Evolutionary conservation across 1,140 invertebrate species (phyloP), one percentile per base, ranked within the genome.

Genomic region (Caenorhabditis briggsae): DNA sequence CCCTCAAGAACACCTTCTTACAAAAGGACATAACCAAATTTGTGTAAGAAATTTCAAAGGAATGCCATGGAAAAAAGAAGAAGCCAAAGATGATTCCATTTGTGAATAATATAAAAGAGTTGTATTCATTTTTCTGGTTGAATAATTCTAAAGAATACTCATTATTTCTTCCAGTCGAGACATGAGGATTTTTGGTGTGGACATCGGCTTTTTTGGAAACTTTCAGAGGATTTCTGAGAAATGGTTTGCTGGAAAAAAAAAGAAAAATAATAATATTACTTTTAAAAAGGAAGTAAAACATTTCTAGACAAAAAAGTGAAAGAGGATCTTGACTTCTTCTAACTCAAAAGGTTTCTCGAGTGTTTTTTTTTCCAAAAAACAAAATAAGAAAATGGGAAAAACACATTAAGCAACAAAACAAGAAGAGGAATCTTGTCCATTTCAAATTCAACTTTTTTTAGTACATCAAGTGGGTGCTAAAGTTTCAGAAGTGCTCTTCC

Each of bases 61-160:
- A 25, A 25, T 61, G 14, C 16, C n/a, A 46, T 46, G 1, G 1
- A 20, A 70, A 70, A 16, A 14, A 46, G 64, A 70, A 70, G 33
- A 78, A 78, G 18, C n/a, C 70, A 50, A 50, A 78, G 70, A 78
- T 78, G 43, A 50, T 48, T 78, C 46, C 70, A 78, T 78, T 78
- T 78, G 70, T 7, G 46, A 53, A 53, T 14, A 16, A 18, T 46
- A 50, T 78, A 46, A 78, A 43, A 70, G 41, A 70, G 25, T 33
- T 64, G 46, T 23, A 50, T 41, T 50, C 14, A 5, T 50, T 14
- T 41, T 70, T 70, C 41, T 50, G 70, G 70, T 78, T 78, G 70
- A 53, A 78, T 78, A 53, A 41, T 53, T 78, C 70, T 11, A 78
- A 50, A 18, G n/a, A 78, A 78, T 25, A 78, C 43, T 78, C 46